Conservation (phyloP, 2,113 vertebrate species). For the Centrocercus urophasianus region DNA sequence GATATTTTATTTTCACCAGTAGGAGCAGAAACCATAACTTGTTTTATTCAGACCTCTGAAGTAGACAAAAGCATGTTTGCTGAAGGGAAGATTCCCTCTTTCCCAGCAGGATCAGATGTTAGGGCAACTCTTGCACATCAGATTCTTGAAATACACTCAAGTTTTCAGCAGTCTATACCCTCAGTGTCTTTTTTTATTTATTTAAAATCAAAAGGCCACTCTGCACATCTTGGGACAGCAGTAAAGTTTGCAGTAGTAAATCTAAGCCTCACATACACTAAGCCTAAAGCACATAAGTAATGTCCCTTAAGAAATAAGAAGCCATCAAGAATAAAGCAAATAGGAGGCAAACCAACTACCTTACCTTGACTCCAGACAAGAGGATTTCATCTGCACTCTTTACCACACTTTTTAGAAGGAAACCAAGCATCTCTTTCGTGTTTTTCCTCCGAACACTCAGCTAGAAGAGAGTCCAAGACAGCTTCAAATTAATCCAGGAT, state of each 20-base stretch:
- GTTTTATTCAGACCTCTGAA: neutral
- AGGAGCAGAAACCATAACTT: neutral
- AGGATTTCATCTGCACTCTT: conserved; percentile 96
- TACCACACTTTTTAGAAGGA: conserved; percentile 95
- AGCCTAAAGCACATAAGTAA: neutral
- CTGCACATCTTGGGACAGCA: neutral
- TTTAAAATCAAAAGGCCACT: neutral
- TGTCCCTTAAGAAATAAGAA: neutral
- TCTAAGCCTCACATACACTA: neutral
- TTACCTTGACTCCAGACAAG: conserved; percentile 94
- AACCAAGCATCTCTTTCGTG: conserved; percentile 96
- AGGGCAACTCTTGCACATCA: neutral
- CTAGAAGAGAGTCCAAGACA: conserved; percentile 69
- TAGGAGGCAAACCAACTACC: neutral
- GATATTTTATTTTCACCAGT: neutral
- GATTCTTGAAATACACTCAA: neutral
- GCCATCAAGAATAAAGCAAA: neutral
- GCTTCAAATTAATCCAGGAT: neutral
- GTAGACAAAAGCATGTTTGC: neutral
- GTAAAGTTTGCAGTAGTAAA: neutral
- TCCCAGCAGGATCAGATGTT: neutral
- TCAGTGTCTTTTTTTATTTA: neutral
- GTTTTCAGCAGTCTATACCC: neutral
- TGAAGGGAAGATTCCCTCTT: neutral
- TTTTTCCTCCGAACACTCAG: conserved; percentile 95